Base-by-base conservation (phyloP, 1,140 invertebrate species). In the Heliconius congener region DNA sequence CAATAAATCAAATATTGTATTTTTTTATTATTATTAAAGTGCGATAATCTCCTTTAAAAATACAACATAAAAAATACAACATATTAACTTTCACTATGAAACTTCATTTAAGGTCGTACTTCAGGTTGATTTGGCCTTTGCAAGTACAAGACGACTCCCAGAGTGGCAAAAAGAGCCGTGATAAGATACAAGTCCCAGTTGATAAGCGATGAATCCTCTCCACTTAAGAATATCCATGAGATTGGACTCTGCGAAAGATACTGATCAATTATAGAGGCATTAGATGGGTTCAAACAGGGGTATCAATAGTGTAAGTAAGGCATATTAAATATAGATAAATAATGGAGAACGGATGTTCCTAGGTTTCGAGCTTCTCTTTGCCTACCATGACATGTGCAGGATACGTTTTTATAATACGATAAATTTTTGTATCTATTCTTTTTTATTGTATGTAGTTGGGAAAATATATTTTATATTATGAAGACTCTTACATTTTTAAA, bases 151-250 rank as follows among this genome's bases (percentile, higher is more conserved):
- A 99, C 96, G 9, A 97, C 93, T 34, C 97, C 98, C 71, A 99
- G 94, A 27, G 98, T 91, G n/a, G 97, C 96, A 4, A 97, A 96
- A 18, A 99, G 95, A 34, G 97, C 93, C 71, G 97, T 97, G 76
- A 99, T 98, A 78, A 99, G 94, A 93, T 99, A 99, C 18, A 99
- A 95, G 93, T 99, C 99, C 99, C 99, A 99, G 92, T 99, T 98
- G 70, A 97, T 97, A 37, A 97, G 97, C 16, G 99, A 95, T 37
- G 96, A 93, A 77, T 96, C 95, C 78, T 97, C 96, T 55, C 97
- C 92, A 84, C 97, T 95, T 34, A 92, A 76, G 78, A 97, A 95
- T 13, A 97, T 90, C 52, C 96, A 87, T 90, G 95, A 95, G 89
- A 97, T 88, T 82, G 95, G 96, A 78, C 96, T 96, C 96, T 97